phyloP scores from a whole-genome alignment of 1,140 invertebrate genomes.

The Aphidius gifuensis region DNA sequence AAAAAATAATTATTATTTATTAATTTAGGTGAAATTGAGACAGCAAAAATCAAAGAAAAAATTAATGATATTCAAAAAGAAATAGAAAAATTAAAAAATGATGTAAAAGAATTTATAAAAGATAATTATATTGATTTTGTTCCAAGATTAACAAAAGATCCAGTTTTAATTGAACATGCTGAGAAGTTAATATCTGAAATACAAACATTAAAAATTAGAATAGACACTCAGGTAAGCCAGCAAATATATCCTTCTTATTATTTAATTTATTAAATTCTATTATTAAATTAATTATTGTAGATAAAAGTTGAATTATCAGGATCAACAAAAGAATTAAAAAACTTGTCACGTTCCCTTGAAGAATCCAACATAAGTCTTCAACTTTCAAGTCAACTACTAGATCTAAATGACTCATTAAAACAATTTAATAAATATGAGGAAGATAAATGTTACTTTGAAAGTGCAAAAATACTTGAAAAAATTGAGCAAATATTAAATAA shows the following conservation, averaged over 20 bases:
- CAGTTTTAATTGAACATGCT: conserved; percentile 52
- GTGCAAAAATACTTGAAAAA: conserved; percentile 53
- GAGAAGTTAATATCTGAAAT: conserved; percentile 54
- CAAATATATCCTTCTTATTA: no score
- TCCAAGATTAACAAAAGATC: conserved; percentile 54
- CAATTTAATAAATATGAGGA: conserved; percentile 52
- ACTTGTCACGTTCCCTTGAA: conserved; percentile 55
- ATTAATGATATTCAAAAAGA: conserved; percentile 56
- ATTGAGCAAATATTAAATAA: conserved; percentile 53
- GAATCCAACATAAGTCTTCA: conserved; percentile 55
- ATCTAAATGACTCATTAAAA: conserved; percentile 55
- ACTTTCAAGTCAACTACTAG: conserved; percentile 55
- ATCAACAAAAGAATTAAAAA: conserved; percentile 57
- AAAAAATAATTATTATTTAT: conserved; percentile 1
- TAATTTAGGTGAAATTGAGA: conserved; percentile 38
- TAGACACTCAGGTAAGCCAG: conserved; percentile 50
- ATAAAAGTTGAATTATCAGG: conserved; percentile 59
- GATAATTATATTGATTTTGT: conserved; percentile 58
- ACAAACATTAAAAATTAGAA: conserved; percentile 52
- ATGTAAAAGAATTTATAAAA: conserved; percentile 56
- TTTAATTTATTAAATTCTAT: neutral
- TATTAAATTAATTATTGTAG: conserved; percentile 29
- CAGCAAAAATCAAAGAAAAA: conserved; percentile 50
- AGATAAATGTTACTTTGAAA: conserved; percentile 50
- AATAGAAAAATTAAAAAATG: conserved; percentile 57